These are phyloP conservation scores for Harpagifer antarcticus DNA, from an alignment of 2,797 vertebrate species.

Conservation along the genomic window DNA sequence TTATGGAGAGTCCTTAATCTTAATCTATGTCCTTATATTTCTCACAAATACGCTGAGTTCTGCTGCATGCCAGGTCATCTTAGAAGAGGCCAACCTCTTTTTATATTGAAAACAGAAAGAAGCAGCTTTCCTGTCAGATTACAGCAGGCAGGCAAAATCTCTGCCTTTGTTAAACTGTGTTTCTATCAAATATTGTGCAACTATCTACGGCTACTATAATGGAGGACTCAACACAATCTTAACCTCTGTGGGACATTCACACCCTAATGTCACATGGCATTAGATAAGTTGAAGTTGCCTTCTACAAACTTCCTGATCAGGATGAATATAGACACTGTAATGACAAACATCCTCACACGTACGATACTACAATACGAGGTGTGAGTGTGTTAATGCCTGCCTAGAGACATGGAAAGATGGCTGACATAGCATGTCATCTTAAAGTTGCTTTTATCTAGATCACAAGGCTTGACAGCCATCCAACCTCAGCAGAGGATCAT, in stretches of 20 bases:
- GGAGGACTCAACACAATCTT: constrained; percentile 21
- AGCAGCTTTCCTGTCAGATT: constrained; percentile 1
- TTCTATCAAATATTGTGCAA: not conserved
- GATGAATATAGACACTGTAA: not conserved
- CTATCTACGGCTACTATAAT: not conserved
- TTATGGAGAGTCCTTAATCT: not conserved
- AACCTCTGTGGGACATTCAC: constrained; percentile 29
- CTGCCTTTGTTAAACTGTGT: no score
- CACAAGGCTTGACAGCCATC: constrained; percentile 43
- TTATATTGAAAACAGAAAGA: not conserved
- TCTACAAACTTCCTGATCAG: constrained; percentile 8
- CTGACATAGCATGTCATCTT: constrained; percentile 40
- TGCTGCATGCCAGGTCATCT: not conserved
- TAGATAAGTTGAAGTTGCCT: constrained; percentile 14
- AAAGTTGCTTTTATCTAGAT: constrained; percentile 58
- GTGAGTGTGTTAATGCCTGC: constrained; percentile 24
- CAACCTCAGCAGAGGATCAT: constrained; percentile 45
- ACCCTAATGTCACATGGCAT: constrained; percentile 29
- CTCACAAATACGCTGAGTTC: constrained; percentile 14
- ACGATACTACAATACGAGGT: constrained; percentile 16
- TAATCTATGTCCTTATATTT: constrained; percentile 6
- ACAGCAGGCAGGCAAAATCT: not conserved
- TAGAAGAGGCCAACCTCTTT: not conserved
- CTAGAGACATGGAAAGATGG: constrained; percentile 33
- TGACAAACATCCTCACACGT: constrained; percentile 14